phyloP scores from a whole-genome alignment of 2,888 invertebrate genomes.

The Ophion ventricosus region DNA sequence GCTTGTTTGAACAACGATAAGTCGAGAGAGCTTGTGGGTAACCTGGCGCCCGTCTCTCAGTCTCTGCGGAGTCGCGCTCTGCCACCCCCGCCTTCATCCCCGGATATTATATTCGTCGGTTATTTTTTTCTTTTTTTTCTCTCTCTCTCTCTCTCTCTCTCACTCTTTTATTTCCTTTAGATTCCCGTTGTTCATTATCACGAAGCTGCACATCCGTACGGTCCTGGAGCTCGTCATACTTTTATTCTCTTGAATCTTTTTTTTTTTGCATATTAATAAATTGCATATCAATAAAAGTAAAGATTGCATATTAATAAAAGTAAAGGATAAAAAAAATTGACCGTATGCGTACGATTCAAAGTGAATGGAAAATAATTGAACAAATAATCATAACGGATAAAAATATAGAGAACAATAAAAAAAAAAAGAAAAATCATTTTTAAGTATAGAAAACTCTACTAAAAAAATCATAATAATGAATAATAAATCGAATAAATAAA shows the following conservation, averaged over 20 bases:
- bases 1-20: constrained; percentile 80
- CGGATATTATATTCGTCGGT: constrained; percentile 50
- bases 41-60: constrained; percentile 68
- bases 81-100: constrained; percentile 53
- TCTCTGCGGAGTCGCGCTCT: constrained; percentile 48
- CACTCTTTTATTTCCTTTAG: not conserved
- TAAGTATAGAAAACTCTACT: too few relatives aligned
- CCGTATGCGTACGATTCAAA: too few relatives aligned
- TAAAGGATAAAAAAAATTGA: too few relatives aligned
- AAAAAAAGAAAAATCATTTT: too few relatives aligned
- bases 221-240: constrained; percentile 17
- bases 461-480: too few relatives aligned
- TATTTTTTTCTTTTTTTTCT: constrained; percentile 17
- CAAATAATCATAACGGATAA: too few relatives aligned
- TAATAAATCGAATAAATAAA: too few relatives aligned
- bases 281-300: too few relatives aligned
- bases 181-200: constrained; percentile 38
- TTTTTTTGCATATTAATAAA: too few relatives aligned
- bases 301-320: too few relatives aligned
- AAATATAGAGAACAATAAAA: too few relatives aligned
- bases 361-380: too few relatives aligned
- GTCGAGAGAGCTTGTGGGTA: constrained; percentile 71
- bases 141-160: not conserved
- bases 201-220: constrained; percentile 11
- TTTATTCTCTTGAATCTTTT: constrained; percentile 5